These are phyloP conservation scores for Champsocephalus esox DNA, from an alignment of 2,797 vertebrate species.

Conservation along the genomic window DNA sequence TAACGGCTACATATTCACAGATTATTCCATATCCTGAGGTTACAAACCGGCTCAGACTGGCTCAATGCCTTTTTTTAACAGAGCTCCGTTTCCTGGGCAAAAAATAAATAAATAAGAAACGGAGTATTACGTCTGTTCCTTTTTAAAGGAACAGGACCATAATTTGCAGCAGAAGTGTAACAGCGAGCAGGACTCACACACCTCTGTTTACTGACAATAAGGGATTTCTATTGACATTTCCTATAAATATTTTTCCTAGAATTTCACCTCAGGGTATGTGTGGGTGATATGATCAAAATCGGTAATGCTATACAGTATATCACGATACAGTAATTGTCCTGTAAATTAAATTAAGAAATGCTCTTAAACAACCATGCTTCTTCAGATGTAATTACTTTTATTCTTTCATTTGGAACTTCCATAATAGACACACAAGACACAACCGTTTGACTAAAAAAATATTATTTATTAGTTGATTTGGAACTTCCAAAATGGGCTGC, in stretches of 20 bases:
- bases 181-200: slow-evolving; percentile 30
- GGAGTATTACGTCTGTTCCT: slow-evolving; percentile 67
- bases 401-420: too few species aligned
- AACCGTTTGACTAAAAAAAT: too few species aligned
- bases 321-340: too few species aligned
- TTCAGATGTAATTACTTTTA: too few species aligned
- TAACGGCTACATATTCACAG: slow-evolving; percentile 90
- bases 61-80: slow-evolving; percentile 81
- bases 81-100: slow-evolving; percentile 86
- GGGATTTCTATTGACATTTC: background rate
- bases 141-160: slow-evolving; percentile 79
- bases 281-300: too few species aligned
- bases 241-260: background rate
- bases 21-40: slow-evolving; percentile 92
- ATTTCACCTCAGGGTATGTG: background rate
- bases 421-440: too few species aligned
- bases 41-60: slow-evolving; percentile 92
- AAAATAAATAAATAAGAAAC: slow-evolving; percentile 62
- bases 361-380: too few species aligned
- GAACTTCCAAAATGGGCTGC: too few species aligned
- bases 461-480: too few species aligned
- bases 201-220: slow-evolving; percentile 24
- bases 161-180: slow-evolving; percentile 54
- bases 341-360: too few species aligned
- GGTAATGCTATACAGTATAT: too few species aligned